phyloP scores from a whole-genome alignment of 2,113 vertebrate genomes.

The Clarias batrachus region DNA sequence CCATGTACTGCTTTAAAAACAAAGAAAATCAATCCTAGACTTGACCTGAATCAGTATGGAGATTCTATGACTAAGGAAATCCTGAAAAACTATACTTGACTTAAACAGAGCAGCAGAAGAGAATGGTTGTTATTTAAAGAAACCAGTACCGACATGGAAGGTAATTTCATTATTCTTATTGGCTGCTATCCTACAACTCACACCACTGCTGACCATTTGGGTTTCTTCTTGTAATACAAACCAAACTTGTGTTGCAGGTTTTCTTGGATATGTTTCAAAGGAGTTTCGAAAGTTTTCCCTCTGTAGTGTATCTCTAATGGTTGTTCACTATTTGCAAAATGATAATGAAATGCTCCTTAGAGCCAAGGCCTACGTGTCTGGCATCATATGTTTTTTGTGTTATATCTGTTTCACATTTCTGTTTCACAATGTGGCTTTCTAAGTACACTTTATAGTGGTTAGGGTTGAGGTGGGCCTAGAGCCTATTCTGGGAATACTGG shows the following conservation, averaged over 20 bases:
- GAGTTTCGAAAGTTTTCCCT: not conserved
- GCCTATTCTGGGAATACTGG: not conserved
- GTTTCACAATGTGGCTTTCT: not conserved
- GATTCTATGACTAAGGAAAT: not conserved
- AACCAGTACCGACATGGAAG: not conserved
- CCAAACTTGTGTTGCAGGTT: not conserved
- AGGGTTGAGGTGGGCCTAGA: not conserved
- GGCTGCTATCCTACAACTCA: not conserved
- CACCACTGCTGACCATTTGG: not conserved
- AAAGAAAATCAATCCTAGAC: not conserved
- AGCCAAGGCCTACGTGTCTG: not conserved
- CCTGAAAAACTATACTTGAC: not conserved
- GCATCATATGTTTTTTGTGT: not conserved
- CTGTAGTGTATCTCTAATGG: not conserved
- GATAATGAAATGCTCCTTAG: not conserved
- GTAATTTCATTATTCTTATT: not conserved
- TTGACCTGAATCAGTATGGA: not conserved
- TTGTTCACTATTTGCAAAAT: not conserved
- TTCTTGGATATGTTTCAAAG: not conserved
- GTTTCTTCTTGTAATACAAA: not conserved
- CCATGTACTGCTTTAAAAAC: not conserved
- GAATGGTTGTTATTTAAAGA: not conserved
- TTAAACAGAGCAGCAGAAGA: not conserved
- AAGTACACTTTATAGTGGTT: not conserved
- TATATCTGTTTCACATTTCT: not conserved